phyloP scores from a whole-genome alignment of 2,797 vertebrate genomes.

The Limnodromus scolopaceus region DNA sequence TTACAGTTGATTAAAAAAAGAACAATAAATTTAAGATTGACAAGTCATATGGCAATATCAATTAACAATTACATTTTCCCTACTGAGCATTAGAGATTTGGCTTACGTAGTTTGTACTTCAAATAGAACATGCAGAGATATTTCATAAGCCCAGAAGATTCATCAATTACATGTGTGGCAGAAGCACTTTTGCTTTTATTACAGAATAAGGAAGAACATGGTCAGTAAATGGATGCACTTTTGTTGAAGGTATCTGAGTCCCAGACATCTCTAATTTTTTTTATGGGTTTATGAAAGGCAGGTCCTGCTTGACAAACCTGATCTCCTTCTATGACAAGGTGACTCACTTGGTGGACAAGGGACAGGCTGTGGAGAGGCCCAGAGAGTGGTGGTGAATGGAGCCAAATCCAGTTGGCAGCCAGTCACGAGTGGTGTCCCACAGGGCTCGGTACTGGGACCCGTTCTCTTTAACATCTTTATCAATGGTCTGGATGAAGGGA shows the following conservation, averaged over 20 bases:
- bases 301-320: not conserved
- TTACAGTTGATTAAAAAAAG: not conserved
- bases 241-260: not conserved
- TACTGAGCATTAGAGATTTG: not conserved
- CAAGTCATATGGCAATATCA: not conserved
- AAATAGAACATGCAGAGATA: not conserved
- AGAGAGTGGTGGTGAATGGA: not conserved
- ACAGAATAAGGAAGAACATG: not conserved
- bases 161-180: not conserved
- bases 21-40: not conserved
- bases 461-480: not conserved
- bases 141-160: not conserved
- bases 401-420: not conserved
- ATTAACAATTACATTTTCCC: not conserved
- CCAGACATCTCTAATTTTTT: not conserved
- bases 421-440: not conserved
- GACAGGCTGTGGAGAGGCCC: not conserved
- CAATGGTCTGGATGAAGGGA: not conserved
- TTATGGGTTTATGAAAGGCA: not conserved
- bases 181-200: not conserved
- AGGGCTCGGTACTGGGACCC: not conserved
- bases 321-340: not conserved
- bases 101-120: not conserved
- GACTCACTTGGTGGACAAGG: not conserved
- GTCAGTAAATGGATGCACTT: not conserved